Evolutionary conservation across 2,888 invertebrate species (phyloP).

Genomic region (Liposcelis brunnea): DNA sequence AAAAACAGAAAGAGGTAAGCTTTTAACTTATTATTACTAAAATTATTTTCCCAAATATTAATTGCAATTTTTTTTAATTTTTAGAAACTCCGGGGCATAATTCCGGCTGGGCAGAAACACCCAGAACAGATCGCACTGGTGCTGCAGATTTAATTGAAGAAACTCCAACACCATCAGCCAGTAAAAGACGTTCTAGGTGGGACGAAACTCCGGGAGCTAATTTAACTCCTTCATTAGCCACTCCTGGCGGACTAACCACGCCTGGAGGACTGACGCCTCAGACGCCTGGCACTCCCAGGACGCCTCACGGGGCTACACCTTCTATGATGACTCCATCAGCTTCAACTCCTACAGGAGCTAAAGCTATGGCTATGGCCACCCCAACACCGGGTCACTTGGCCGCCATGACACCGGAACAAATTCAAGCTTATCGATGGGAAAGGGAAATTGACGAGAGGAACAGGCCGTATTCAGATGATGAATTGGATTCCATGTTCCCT

Average conservation of each 20-base stretch:
- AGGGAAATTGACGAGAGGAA: slow-evolving; percentile 97
- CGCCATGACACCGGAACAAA: slow-evolving; percentile 97
- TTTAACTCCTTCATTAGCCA: slow-evolving; percentile 26
- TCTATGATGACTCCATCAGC: slow-evolving; percentile 29
- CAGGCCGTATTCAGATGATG: slow-evolving; percentile 90
- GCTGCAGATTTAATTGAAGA: slow-evolving; percentile 56
- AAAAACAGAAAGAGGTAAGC: slow-evolving; percentile 71
- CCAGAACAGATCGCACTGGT: slow-evolving; percentile 76
- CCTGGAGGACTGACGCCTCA: too few species aligned
- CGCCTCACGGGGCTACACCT: slow-evolving; percentile 19
- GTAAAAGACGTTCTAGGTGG: slow-evolving; percentile 94
- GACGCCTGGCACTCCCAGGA: slow-evolving; percentile 43
- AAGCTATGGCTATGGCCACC: slow-evolving; percentile 97
- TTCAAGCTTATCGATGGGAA: slow-evolving; percentile 96
- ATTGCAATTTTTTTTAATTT: background rate
- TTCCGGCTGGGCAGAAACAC: slow-evolving; percentile 99
- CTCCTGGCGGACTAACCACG: slow-evolving; percentile 42
- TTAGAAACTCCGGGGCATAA: slow-evolving; percentile 87
- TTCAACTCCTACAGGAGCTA: slow-evolving; percentile 71
- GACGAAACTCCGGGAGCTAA: slow-evolving; percentile 82
- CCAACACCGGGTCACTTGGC: slow-evolving; percentile 89
- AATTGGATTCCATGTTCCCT: slow-evolving; percentile 93
- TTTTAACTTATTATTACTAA: too few species aligned
- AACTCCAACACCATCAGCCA: slow-evolving; percentile 78
- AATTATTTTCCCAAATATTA: too few species aligned